Conservation (phyloP, 2,113 vertebrate genomes). For the Hydropotes inermis region DNA sequence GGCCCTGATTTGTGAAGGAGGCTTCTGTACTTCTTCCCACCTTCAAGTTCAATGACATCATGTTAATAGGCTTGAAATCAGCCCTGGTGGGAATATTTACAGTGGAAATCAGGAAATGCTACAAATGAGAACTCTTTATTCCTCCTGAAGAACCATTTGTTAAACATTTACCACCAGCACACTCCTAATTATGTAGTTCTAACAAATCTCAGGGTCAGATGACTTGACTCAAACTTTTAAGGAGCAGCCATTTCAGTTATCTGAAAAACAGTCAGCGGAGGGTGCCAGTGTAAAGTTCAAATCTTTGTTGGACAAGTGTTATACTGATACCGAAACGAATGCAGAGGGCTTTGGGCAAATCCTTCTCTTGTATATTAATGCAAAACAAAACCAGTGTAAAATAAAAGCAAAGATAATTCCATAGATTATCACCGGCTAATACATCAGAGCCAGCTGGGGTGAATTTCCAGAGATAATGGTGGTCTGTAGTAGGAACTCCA, state of each 20-base stretch:
- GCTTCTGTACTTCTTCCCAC: background rate
- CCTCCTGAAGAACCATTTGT: background rate
- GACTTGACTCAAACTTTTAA: background rate
- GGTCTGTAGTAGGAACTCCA: background rate
- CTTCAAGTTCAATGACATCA: background rate
- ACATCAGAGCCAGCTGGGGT: background rate
- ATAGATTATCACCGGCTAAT: background rate
- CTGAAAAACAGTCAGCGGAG: background rate
- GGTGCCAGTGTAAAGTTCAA: rapidly evolving
- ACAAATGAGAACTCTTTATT: background rate
- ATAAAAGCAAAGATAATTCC: background rate
- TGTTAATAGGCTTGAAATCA: background rate
- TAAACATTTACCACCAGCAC: background rate
- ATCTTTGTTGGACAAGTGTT: background rate
- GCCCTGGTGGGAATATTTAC: background rate
- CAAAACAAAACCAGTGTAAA: background rate
- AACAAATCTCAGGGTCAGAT: background rate
- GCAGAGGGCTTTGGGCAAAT: background rate
- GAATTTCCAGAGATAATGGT: background rate
- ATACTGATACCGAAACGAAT: background rate
- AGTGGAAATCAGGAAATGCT: background rate
- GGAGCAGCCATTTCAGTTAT: background rate
- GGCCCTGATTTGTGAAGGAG: background rate
- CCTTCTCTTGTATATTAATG: background rate
- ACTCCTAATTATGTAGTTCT: background rate